Evolutionary conservation across 2,888 invertebrate species (phyloP), one percentile per base, ranked within the genome.

Genomic region (Dendrolimus houi): DNA sequence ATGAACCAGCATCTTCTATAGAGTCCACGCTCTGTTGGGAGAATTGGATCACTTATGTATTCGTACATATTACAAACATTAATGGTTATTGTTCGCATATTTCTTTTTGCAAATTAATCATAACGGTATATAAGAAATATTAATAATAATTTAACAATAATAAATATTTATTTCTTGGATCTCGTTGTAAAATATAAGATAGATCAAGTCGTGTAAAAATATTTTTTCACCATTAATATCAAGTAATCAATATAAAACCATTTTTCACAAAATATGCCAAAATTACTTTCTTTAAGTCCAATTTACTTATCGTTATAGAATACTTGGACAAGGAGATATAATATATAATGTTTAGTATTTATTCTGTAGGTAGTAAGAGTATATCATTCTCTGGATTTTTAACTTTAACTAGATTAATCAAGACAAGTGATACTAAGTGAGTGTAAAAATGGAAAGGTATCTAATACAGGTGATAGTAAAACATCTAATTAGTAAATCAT

Each of bases 21-120:
- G 96, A 96, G 84, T 97, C 96, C 79, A 95, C 95, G 81, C 96
- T 97, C 97, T 97, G 91, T 61, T 13, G 59, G 29, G 47, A 47
- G 47, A 47, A 47, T 8, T 47, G 29, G 29, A 29, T 29, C 29
- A 29, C 29, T 29, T 29, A 29, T 29, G 29, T 29, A 29, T 6
- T 6, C 29, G 29, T 29, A 29, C 29, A 6, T 29, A 29, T 29
- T 29, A 29, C 3, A 29, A 29, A 29, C 29, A 29, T 29, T 29
- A 29, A 29, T 29, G 29, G 29, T 29, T 6, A 3, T 29, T 29
- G 29, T 29, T 6, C 29, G 29, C 29, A 29, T 29, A 29, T 29
- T 29, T 29, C 29, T 3, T 29, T 29, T 29, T 29, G 29, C 29
- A 29, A 29, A 29, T 29, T 29, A 29, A 29, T 29, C 29, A 29